Base-by-base conservation (phyloP, 1,140 invertebrate genomes). In the Hylaeus anthracinus region DNA sequence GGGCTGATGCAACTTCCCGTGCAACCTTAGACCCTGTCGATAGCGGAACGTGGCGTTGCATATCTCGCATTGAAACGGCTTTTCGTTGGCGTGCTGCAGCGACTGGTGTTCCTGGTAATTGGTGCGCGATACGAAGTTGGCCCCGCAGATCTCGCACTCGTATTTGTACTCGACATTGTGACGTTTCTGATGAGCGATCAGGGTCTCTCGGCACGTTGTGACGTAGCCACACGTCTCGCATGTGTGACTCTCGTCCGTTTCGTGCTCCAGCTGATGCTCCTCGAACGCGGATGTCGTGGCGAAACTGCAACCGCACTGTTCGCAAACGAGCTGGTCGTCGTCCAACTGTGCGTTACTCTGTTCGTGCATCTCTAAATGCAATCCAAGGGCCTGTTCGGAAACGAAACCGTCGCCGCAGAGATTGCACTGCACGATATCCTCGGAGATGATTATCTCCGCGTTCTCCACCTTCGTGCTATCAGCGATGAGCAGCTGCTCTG, bases 101-200 rank as follows among this genome's bases (percentile, higher is more conserved):
- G 88, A 75, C 48, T 92, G 90, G 72, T 94, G 94, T 14, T 93
- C 92, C 66, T 91, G 89, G 64, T 92, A 93, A 70, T 89, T 92
- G 71, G 88, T 88, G 2, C 89, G 89, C 2, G 90, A 88, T 51
- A 92, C 91, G 73, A 94, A 94, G 5, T 90, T 89, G 6, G 93
- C 91, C 10, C 95, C 95, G 91, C 97, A 98, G 0, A 95, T 91
- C 83, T 97, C 96, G 92, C 97, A 98, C 9, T 90, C 82, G 73
- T 90, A 94, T 39, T 92, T 93, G 71, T 92, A 94, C 39, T 94
- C 91, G 55, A 91, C 82, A 15, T 90, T 88, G 82, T 94, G 93
- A 1, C 90, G 88, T 4, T 87, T 90, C 72, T 92, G 85, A 85
- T 94, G 92, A 1, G 80, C 88, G 0, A 85, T 76, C 3, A 94